A percentile compares a stretch with the other conserved stretches of the same genome.
Evolutionary conservation across 2,888 invertebrate species (phyloP).

Genomic region (Diachrysia chrysitis): DNA sequence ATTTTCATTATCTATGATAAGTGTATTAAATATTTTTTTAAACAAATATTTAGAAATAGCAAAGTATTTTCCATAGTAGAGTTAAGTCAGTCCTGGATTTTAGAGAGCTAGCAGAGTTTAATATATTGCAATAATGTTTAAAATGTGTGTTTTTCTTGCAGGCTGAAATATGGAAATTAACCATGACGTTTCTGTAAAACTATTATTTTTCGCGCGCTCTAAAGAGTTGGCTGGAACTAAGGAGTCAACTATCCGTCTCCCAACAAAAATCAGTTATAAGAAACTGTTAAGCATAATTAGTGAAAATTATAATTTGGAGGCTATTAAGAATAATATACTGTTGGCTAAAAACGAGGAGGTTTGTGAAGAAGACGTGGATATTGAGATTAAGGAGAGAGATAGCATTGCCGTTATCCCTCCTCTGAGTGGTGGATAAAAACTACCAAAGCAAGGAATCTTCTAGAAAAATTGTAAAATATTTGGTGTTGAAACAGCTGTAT

Average conservation of each 20-base stretch:
- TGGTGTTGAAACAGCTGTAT: slow-evolving; percentile 10
- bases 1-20: not conserved
- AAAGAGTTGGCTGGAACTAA: slow-evolving; percentile 93
- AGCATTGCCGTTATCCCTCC: slow-evolving; percentile 98
- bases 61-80: too few relatives aligned
- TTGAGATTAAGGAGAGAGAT: slow-evolving; percentile 91
- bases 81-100: too few relatives aligned
- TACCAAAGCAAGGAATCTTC: too few relatives aligned
- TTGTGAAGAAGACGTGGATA: slow-evolving; percentile 85
- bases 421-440: slow-evolving; percentile 94
- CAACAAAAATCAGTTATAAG: slow-evolving; percentile 86
- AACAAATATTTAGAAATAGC: too few relatives aligned
- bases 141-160: slow-evolving; percentile 57
- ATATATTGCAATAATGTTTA: not conserved
- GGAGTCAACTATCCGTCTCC: slow-evolving; percentile 87
- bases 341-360: slow-evolving; percentile 96
- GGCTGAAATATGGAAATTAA: slow-evolving; percentile 85
- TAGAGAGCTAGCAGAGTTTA: too few relatives aligned
- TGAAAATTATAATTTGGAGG: slow-evolving; percentile 90
- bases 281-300: slow-evolving; percentile 91
- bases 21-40: not conserved
- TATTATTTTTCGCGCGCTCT: slow-evolving; percentile 97
- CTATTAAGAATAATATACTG: slow-evolving; percentile 92
- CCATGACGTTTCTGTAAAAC: slow-evolving; percentile 88
- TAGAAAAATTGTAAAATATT: not conserved